Evolutionary conservation across 2,888 invertebrate genomes (phyloP), one percentile per base, ranked within the genome.

Genomic region (Congeria kusceri): DNA sequence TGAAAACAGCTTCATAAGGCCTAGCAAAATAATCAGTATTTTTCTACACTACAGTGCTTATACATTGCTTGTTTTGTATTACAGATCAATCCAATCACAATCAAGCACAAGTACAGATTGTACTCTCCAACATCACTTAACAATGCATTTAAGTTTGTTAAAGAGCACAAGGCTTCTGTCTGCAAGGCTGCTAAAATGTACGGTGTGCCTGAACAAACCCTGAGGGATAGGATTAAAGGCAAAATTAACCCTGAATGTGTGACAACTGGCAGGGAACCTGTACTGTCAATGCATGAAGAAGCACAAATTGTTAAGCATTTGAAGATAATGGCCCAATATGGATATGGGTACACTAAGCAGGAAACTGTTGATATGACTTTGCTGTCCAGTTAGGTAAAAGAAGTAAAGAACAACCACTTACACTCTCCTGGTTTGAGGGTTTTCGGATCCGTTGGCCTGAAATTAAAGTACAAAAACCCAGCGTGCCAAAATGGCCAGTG

Each of bases 241-340:
- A 47, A 18, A 49, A 49, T 49, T 15, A n/a, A 65, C 28, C 49
- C 25, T 25, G 64, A 65, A n/a, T 27, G 27, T 49, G 49, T 49
- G 28, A 49, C 64, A 27, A 49, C 49, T 49, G 27, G 64, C 5
- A 32, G 18, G 29, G 64, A 49, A 13, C 61, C 61, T 61, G 29
- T 61, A n/a, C 20, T 61, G 2, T 27, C 28, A 13, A 13, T 29
- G 29, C 20, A 15, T 25, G 61, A 61, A 18, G 61, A 61, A 32
- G 61, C 61, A 63, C 32, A 46, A 63, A 47, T 65, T 13, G 64
- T 65, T 11, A 13, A 49, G 27, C 64, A 49, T 49, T 27, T 49
- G 3, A 64, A 47, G 15, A 49, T 49, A 9, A 28, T 49, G 47
- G 49, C 64, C 27, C n/a, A 20, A 27, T 66, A 56, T 66, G 66